These are phyloP conservation scores for Rhynchonycteris naso DNA, from an alignment of 2,797 vertebrate species.

Conservation along the genomic window DNA sequence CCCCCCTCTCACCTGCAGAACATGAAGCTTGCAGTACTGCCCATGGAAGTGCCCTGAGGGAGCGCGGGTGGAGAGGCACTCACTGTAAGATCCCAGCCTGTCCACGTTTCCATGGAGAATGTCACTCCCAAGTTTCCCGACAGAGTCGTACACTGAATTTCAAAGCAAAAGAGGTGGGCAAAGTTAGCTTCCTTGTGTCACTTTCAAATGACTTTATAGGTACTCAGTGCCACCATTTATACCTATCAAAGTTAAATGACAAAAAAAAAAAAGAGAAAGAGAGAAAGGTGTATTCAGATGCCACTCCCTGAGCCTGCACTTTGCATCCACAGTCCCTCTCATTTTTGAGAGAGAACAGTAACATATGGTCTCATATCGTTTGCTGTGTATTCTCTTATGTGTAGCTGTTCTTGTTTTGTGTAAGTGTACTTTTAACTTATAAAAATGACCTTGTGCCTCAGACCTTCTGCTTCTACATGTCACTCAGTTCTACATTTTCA, in stretches of 20 bases:
- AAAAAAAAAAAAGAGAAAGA: background rate
- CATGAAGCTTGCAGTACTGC: conserved; percentile 90
- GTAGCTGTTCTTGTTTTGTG: background rate
- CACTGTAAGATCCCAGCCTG: conserved; percentile 87
- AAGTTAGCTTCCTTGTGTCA: background rate
- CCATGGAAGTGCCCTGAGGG: conserved; percentile 85
- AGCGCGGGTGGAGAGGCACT: conserved; percentile 86
- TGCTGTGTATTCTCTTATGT: background rate
- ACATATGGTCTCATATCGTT: background rate
- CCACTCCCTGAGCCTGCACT: background rate
- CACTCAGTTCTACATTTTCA: background rate
- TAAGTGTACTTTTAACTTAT: background rate
- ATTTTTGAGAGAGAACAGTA: background rate
- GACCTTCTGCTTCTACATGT: background rate
- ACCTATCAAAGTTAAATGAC: background rate
- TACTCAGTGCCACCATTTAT: background rate
- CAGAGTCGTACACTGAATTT: conserved; percentile 90
- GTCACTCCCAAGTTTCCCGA: conserved; percentile 91
- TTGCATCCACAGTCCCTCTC: background rate
- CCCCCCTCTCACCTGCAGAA: conserved; percentile 86
- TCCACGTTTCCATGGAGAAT: conserved; percentile 89
- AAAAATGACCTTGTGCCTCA: background rate
- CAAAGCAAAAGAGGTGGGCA: conserved; percentile 54
- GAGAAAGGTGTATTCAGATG: background rate
- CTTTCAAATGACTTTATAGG: background rate